Conservation (phyloP, 2,888 invertebrate species). For the Tiphia femorata region DNA sequence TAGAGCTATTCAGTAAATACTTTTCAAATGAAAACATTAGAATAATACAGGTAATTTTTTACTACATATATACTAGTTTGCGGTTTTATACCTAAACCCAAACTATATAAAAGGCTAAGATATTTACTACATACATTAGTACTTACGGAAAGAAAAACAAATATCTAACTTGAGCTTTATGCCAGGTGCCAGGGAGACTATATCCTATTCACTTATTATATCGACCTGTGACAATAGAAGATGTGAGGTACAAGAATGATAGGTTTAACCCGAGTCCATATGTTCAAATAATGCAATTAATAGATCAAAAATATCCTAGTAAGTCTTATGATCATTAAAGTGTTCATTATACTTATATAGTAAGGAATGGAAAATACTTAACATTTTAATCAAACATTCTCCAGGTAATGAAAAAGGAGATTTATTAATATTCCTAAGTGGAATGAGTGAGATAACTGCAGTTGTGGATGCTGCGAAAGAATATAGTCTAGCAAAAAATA, state of each 20-base stretch:
- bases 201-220: conserved; percentile 94
- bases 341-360: not conserved
- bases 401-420: conserved; percentile 89
- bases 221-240: conserved; percentile 77
- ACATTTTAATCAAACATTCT: no score
- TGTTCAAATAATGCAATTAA: conserved; percentile 90
- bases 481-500: conserved; percentile 81
- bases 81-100: no score
- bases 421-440: conserved; percentile 93
- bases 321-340: conserved; percentile 52
- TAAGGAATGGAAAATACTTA: no score
- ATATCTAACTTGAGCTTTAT: no score
- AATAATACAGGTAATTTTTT: conserved; percentile 86
- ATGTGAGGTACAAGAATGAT: conserved; percentile 75
- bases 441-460: conserved; percentile 91
- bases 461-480: conserved; percentile 88
- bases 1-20: conserved; percentile 91
- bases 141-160: conserved; percentile 5
- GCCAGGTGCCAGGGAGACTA: conserved; percentile 91
- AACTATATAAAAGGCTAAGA: no score
- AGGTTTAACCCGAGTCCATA: conserved; percentile 94
- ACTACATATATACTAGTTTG: no score
- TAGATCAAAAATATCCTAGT: conserved; percentile 90
- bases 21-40: conserved; percentile 85
- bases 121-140: no score